These are phyloP conservation scores for Seladonia tumulorum DNA, from an alignment of 2,888 invertebrate genomes.

Conservation along the genomic window DNA sequence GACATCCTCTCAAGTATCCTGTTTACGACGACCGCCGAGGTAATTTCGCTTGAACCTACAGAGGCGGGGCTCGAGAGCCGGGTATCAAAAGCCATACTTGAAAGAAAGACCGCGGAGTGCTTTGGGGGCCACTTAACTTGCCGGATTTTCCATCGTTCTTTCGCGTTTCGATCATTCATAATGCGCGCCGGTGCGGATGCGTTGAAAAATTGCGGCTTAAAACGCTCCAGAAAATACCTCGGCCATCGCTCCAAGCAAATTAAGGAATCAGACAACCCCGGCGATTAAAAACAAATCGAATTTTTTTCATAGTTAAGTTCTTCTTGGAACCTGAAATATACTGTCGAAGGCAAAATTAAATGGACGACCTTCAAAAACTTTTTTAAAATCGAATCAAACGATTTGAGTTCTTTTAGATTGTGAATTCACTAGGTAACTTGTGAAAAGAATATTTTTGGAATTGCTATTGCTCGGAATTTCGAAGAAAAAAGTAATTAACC, in stretches of 20 bases:
- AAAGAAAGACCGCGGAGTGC: constrained; percentile 48
- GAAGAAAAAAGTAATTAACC: background rate
- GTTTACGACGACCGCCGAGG: constrained; percentile 58
- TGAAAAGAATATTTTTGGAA: too few relatives aligned
- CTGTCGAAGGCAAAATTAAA: background rate
- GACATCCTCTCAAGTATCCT: constrained; percentile 55
- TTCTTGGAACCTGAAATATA: background rate
- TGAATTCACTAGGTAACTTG: background rate
- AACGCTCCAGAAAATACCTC: background rate
- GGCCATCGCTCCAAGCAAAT: background rate
- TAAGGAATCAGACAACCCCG: background rate
- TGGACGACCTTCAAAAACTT: background rate
- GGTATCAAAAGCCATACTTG: constrained; percentile 60
- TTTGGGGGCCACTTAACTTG: constrained; percentile 50
- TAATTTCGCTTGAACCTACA: constrained; percentile 66
- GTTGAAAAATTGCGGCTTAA: background rate
- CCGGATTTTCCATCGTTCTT: constrained; percentile 44
- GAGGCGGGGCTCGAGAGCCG: constrained; percentile 35
- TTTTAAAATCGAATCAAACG: background rate
- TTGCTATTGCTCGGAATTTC: background rate
- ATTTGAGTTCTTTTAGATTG: background rate
- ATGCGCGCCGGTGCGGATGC: constrained; percentile 28
- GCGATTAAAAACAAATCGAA: too few relatives aligned
- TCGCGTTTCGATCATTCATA: constrained; percentile 38
- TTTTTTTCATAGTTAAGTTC: background rate